These are phyloP conservation scores for Vulpes vulpes DNA, from an alignment of 2,113 vertebrate genomes.

Conservation along the genomic window DNA sequence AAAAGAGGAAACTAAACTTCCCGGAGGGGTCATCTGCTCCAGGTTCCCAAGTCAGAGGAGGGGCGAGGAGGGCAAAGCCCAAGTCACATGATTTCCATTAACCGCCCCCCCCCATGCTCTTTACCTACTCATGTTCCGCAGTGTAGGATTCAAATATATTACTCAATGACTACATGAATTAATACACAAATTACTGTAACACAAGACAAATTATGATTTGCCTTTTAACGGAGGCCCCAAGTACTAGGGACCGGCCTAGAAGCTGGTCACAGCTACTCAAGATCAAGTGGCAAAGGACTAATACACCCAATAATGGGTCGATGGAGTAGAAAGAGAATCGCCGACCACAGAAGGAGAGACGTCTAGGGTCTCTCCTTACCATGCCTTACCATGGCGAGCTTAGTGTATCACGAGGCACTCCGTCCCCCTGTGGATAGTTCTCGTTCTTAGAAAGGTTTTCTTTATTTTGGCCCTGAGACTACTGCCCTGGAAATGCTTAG, in stretches of 20 bases:
- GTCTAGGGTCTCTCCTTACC: background rate
- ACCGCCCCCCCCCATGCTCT: rapidly evolving
- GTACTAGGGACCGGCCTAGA: background rate
- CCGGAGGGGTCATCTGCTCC: background rate
- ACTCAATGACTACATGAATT: background rate
- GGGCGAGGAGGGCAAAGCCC: background rate
- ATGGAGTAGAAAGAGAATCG: background rate
- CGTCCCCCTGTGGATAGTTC: no score
- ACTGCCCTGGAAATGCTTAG: conserved; percentile 43
- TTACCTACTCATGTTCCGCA: background rate
- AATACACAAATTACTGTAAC: background rate
- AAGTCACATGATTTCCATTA: background rate
- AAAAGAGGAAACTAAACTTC: background rate
- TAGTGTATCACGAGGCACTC: background rate
- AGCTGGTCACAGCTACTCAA: background rate
- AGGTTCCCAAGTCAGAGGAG: background rate
- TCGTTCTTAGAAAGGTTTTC: conserved; percentile 43
- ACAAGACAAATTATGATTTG: background rate
- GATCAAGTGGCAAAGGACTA: background rate
- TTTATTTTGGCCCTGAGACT: conserved; percentile 12
- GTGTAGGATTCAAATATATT: background rate
- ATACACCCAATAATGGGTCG: no score
- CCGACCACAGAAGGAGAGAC: background rate
- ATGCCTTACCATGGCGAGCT: background rate
- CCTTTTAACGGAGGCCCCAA: background rate